These are phyloP conservation scores for Macrobrachium nipponense DNA, from an alignment of 1,140 invertebrate genomes.

Conservation along the genomic window DNA sequence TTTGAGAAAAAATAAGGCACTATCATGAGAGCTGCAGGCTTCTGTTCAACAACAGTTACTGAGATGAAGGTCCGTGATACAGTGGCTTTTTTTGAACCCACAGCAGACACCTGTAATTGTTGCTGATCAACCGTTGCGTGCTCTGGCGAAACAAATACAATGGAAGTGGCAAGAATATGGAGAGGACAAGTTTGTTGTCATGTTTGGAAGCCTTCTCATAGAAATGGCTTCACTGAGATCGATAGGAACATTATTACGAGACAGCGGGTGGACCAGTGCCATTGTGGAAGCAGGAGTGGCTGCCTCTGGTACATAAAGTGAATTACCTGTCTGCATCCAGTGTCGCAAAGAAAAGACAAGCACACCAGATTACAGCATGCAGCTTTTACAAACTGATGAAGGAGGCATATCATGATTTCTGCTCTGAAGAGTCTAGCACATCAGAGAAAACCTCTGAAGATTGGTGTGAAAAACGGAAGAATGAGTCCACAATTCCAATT, in stretches of 20 bases:
- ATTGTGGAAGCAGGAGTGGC: neutral
- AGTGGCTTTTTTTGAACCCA: neutral
- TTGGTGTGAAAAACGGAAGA: neutral
- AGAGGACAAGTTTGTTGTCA: too few relatives aligned
- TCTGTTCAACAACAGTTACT: neutral
- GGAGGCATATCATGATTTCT: too few relatives aligned
- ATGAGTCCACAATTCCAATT: neutral
- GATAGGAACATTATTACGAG: neutral
- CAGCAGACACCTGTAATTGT: neutral
- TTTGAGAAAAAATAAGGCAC: too few relatives aligned
- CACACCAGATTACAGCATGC: neutral
- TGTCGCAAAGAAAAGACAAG: neutral
- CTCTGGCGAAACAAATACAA: slow-evolving; percentile 4
- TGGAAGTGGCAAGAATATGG: too few relatives aligned
- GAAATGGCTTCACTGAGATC: slow-evolving; percentile 6
- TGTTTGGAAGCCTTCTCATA: slow-evolving; percentile 3
- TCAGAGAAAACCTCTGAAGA: slow-evolving; percentile 1
- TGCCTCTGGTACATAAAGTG: neutral
- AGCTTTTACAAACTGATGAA: neutral
- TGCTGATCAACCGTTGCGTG: neutral
- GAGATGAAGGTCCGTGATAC: neutral
- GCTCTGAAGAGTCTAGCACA: neutral
- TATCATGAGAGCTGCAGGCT: too few relatives aligned
- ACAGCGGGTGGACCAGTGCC: neutral
- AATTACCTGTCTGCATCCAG: neutral